A percentile compares a stretch with the other conserved stretches of the same genome.
Conservation (phyloP, 1,140 invertebrate species). For the Oedothorax gibbosus region DNA sequence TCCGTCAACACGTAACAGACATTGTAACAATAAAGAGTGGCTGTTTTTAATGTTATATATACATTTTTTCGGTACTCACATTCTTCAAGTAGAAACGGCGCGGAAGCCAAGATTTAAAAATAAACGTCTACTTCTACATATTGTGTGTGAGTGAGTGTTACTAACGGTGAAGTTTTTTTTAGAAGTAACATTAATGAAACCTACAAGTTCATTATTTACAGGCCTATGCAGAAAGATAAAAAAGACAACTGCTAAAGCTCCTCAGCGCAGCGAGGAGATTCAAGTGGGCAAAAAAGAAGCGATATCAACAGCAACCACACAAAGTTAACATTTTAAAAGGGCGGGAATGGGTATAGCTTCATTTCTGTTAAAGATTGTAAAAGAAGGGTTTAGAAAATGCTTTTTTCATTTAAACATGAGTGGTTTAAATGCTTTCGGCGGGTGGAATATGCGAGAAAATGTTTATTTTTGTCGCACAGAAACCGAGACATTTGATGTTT, state of each 20-base stretch:
- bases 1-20: background rate
- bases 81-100: constrained; percentile 48
- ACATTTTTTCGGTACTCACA: constrained; percentile 52
- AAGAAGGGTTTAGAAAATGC: too few relatives aligned
- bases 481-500: too few relatives aligned
- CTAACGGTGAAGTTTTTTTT: constrained; percentile 52
- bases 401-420: too few relatives aligned
- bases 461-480: too few relatives aligned
- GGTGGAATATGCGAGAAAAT: too few relatives aligned
- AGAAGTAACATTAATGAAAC: constrained; percentile 60
- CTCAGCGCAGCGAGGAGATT: background rate
- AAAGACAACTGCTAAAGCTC: background rate
- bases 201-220: constrained; percentile 55
- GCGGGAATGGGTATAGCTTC: too few relatives aligned
- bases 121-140: constrained; percentile 61
- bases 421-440: too few relatives aligned
- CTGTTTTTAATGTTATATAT: constrained; percentile 47
- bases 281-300: constrained; percentile 7
- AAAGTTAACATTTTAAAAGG: too few relatives aligned
- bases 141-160: constrained; percentile 59
- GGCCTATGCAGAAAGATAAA: background rate
- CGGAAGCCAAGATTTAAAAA: constrained; percentile 59
- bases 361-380: too few relatives aligned
- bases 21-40: constrained; percentile 40
- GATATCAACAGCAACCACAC: background rate